Base-by-base conservation (phyloP, 2,888 invertebrate species). In the Acanthopleura granulata region DNA sequence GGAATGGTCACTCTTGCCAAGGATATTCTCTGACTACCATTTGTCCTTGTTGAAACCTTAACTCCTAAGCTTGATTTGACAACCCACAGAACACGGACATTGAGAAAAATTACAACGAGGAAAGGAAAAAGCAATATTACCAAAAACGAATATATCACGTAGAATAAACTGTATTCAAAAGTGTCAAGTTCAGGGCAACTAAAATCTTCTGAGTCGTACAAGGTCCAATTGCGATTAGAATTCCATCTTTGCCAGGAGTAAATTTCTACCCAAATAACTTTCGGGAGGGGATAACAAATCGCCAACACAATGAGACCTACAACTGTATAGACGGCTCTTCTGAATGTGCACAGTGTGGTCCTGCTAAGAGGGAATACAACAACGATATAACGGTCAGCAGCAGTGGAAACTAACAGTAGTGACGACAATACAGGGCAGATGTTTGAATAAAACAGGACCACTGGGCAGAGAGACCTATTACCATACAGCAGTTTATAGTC, bases 381-480 rank as follows among this genome's bases (percentile, higher is more conserved):
- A 16, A 25, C 66, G 3, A 66, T 66, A 66, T 66, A 66, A 1
- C 66, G 22, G 29, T 66, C 66, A 22, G 25, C 66, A 27, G 66
- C 18, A 27, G 25, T 66, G 14, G 29, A 18, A 25, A 66, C 6
- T 3, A 66, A 6, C 14, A 66, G 25, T 3, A 27, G 22, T 1
- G 27, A 27, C 15, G 66, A 66, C 22, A 66, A 27, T 1, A 25
- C 22, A 3, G 16, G 66, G 6, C 22, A 66, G 29, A 66, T 12
- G 25, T 27, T 16, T 16, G 29, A 27, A 27, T 22, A 22, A 66
- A 27, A 27, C 29, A 66, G 25, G 22, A 22, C 22, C 18, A 66
- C 29, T 16, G 29, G 29, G 14, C 66, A 66, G 25, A 66, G 18
- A 27, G 16, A 15, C 22, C 29, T 22, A 27, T 15, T 27, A 6